Conservation (phyloP, 2,113 vertebrate genomes). For the Lonchura striata region DNA sequence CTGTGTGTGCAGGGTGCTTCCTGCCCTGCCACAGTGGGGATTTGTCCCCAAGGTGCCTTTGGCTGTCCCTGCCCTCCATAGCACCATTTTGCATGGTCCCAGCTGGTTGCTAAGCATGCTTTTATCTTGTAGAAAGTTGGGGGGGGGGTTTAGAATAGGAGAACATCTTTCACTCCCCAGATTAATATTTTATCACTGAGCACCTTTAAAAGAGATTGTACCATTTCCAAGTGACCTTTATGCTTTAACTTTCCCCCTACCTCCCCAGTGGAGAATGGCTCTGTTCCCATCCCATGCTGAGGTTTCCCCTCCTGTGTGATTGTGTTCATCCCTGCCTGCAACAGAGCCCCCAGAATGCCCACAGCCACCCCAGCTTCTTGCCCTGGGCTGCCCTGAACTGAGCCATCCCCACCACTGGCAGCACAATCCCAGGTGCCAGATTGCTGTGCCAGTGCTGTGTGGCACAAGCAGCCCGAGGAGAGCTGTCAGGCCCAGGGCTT, state of each 20-base stretch:
- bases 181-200: neutral
- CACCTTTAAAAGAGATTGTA: neutral
- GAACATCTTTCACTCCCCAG: neutral
- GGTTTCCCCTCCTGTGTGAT: neutral
- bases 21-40: neutral
- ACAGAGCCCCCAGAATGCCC: neutral
- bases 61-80: rapidly evolving
- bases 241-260: neutral
- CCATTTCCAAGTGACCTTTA: neutral
- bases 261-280: neutral
- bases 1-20: neutral
- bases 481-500: rapidly evolving
- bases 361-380: rapidly evolving
- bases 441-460: rapidly evolving
- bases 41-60: neutral
- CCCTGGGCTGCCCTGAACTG: rapidly evolving
- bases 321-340: neutral
- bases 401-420: neutral
- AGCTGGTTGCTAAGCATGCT: rapidly evolving
- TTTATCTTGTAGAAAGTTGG: neutral
- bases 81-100: neutral
- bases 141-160: neutral
- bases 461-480: neutral
- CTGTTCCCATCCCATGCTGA: neutral
- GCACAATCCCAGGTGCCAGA: neutral